These are phyloP conservation scores for Drosophila limbata DNA, from an alignment of 2,888 invertebrate species.

Conservation along the genomic window DNA sequence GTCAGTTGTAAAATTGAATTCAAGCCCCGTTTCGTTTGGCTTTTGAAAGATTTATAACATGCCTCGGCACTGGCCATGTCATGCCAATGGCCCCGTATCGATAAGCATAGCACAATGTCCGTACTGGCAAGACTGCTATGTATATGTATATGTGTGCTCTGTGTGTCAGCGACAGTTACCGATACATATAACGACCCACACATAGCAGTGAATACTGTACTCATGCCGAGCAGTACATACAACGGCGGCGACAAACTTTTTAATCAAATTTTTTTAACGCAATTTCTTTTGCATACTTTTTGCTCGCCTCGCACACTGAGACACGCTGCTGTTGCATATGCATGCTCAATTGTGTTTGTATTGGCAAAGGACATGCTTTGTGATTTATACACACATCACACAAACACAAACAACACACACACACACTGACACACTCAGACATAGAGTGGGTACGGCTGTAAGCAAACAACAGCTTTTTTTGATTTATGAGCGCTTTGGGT, in stretches of 20 bases:
- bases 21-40: conserved; percentile 58
- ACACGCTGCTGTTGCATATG: conserved; percentile 63
- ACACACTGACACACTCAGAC: conserved; percentile 42
- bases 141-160: conserved; percentile 1
- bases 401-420: conserved; percentile 55
- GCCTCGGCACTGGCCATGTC: conserved; percentile 22
- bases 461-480: conserved; percentile 78
- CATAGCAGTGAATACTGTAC: conserved; percentile 16
- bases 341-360: conserved; percentile 76
- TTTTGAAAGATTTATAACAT: conserved; percentile 75
- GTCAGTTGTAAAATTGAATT: conserved; percentile 73
- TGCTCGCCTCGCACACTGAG: conserved; percentile 40
- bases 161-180: conserved; percentile 67
- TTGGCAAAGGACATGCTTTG: conserved; percentile 81
- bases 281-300: conserved; percentile 72
- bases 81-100: conserved; percentile 68
- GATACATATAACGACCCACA: conserved; percentile 46
- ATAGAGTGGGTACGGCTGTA: conserved; percentile 54
- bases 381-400: conserved; percentile 78
- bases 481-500: conserved; percentile 79
- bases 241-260: conserved; percentile 75
- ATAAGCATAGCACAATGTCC: conserved; percentile 77
- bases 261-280: conserved; percentile 79
- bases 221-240: conserved; percentile 10
- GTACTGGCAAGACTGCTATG: conserved; percentile 11